phyloP scores from a whole-genome alignment of 2,113 vertebrate species.

The Mesembrinibis cayennensis region DNA sequence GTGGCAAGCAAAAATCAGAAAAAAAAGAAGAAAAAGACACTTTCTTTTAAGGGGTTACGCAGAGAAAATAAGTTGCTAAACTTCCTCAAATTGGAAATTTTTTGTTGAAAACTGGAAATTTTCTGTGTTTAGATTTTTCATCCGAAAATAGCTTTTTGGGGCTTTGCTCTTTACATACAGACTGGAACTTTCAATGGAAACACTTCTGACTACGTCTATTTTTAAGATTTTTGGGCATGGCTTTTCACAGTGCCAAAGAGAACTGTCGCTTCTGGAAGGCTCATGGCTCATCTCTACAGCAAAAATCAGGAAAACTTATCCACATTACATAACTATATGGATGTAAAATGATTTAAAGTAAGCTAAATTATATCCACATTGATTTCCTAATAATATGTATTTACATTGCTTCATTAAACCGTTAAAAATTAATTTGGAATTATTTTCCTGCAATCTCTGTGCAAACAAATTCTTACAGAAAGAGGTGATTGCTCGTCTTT shows the following conservation, averaged over 20 bases:
- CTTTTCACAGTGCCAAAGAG: neutral
- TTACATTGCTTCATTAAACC: neutral
- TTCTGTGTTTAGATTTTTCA: neutral
- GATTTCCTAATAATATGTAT: conserved; percentile 2
- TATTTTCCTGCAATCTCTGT: neutral
- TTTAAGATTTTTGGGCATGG: neutral
- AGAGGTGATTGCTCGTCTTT: neutral
- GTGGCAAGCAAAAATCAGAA: neutral
- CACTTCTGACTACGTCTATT: neutral
- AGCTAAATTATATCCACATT: neutral
- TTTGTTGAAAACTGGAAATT: neutral
- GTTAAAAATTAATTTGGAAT: conserved; percentile 31
- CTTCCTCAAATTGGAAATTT: neutral
- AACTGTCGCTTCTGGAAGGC: neutral
- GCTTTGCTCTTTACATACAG: neutral
- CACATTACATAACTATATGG: neutral
- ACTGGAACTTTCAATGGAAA: neutral
- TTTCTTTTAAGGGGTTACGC: neutral
- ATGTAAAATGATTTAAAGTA: neutral
- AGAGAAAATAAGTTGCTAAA: neutral
- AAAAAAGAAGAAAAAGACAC: too few relatives aligned
- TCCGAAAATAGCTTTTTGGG: fast-evolving
- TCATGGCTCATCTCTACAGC: neutral
- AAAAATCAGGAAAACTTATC: neutral
- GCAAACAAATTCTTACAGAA: conserved; percentile 2